phyloP scores from a whole-genome alignment of 2,888 invertebrate genomes.

The Ophion ellenae region DNA sequence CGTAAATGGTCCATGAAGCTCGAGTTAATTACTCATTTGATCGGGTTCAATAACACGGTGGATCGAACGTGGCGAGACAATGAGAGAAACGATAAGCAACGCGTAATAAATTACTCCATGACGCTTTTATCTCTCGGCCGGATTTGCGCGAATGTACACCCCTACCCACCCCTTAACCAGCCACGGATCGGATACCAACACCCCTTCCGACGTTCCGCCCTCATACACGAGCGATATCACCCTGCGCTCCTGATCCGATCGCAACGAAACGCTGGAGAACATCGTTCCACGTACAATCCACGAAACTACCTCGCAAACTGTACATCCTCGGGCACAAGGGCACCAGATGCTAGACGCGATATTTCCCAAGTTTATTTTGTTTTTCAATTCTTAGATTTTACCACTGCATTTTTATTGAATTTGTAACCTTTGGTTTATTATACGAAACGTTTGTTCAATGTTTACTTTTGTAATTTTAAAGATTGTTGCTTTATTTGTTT shows the following conservation, averaged over 20 bases:
- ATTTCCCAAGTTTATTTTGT: not conserved
- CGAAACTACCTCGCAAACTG: constrained; percentile 13
- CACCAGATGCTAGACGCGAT: not conserved
- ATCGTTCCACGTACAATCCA: not conserved
- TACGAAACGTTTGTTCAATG: too few species aligned
- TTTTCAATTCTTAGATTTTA: not conserved
- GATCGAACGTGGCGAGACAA: constrained; percentile 39
- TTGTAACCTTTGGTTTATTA: not conserved
- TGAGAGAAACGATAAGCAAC: constrained; percentile 54
- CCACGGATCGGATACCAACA: constrained; percentile 22
- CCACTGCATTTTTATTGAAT: not conserved
- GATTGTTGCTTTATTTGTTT: too few species aligned
- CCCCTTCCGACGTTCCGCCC: constrained; percentile 8
- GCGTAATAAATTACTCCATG: constrained; percentile 51
- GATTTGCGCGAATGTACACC: constrained; percentile 31
- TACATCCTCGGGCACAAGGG: constrained; percentile 8
- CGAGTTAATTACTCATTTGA: constrained; percentile 34
- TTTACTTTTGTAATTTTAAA: too few species aligned
- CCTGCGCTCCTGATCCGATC: constrained; percentile 18
- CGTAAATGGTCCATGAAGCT: constrained; percentile 16
- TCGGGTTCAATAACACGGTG: constrained; percentile 42
- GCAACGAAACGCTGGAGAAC: not conserved
- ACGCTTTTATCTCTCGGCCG: constrained; percentile 48
- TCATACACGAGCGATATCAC: constrained; percentile 24
- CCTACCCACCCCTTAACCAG: constrained; percentile 9